A percentile compares a stretch with the other conserved stretches of the same genome.
phyloP scores from a whole-genome alignment of 2,113 vertebrate genomes.

The Dendrocopos noguchii region DNA sequence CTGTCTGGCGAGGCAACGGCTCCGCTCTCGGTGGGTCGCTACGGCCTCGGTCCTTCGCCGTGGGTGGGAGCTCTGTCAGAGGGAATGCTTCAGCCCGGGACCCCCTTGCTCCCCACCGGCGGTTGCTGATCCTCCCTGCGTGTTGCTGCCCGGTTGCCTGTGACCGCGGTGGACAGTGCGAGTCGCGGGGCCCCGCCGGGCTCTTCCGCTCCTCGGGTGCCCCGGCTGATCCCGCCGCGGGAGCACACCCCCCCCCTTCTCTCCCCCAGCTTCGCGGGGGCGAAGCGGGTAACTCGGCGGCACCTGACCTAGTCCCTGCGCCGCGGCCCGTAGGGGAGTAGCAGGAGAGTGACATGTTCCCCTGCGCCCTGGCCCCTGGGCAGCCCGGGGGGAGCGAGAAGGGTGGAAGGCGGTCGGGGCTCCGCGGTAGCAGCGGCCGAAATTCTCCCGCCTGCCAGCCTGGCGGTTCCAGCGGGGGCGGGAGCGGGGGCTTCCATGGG shows the following conservation, averaged over 20 bases:
- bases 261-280: not conserved
- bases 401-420: not conserved
- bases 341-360: too few relatives aligned
- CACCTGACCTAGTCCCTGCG: not conserved
- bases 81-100: not conserved
- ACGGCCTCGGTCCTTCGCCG: not conserved
- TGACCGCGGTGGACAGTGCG: not conserved
- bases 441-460: not conserved
- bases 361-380: not conserved
- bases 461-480: not conserved
- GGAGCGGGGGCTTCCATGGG: not conserved
- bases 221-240: not conserved
- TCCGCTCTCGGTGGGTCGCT: slow-evolving; percentile 22
- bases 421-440: not conserved
- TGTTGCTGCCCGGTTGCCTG: not conserved
- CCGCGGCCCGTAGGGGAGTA: not conserved
- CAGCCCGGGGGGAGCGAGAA: not conserved
- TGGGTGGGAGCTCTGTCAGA: not conserved
- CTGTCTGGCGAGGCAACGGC: slow-evolving; percentile 25
- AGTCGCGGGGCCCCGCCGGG: not conserved
- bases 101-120: not conserved
- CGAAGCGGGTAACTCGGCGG: not conserved
- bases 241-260: too few relatives aligned
- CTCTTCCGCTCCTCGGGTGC: not conserved
- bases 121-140: not conserved